These are phyloP conservation scores for Biston stratarius DNA, from an alignment of 2,888 invertebrate species.

Conservation along the genomic window DNA sequence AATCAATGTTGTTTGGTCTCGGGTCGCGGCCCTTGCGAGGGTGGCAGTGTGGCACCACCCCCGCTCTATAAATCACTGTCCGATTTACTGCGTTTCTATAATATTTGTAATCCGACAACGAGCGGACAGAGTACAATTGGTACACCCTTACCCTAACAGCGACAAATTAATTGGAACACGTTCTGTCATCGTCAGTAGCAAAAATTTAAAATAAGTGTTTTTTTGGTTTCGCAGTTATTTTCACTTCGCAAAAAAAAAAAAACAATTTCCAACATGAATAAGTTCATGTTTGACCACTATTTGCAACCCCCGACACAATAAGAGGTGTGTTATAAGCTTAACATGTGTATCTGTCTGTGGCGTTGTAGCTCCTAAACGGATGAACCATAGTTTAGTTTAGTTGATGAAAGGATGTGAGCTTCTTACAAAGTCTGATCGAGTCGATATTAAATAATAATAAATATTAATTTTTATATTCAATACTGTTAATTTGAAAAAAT, in stretches of 20 bases:
- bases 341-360: no score
- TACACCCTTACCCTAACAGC: slow-evolving; percentile 61
- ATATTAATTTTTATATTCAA: no score
- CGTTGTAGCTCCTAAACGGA: no score
- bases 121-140: slow-evolving; percentile 70
- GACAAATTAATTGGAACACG: slow-evolving; percentile 72
- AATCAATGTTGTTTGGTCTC: slow-evolving; percentile 80
- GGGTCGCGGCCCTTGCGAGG: slow-evolving; percentile 72
- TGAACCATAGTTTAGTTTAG: no score
- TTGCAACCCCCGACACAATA: no score
- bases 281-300: no score
- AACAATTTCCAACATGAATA: background rate
- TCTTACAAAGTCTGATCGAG: no score
- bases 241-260: background rate
- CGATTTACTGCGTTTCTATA: slow-evolving; percentile 83
- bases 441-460: no score
- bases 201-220: background rate
- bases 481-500: no score
- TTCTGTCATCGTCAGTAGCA: slow-evolving; percentile 57
- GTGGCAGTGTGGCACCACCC: slow-evolving; percentile 83
- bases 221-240: background rate
- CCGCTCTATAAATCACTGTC: slow-evolving; percentile 86
- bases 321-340: no score
- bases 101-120: slow-evolving; percentile 78
- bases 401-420: no score